Conservation (phyloP, 2,113 vertebrate species). For the Calidris pugnax region DNA sequence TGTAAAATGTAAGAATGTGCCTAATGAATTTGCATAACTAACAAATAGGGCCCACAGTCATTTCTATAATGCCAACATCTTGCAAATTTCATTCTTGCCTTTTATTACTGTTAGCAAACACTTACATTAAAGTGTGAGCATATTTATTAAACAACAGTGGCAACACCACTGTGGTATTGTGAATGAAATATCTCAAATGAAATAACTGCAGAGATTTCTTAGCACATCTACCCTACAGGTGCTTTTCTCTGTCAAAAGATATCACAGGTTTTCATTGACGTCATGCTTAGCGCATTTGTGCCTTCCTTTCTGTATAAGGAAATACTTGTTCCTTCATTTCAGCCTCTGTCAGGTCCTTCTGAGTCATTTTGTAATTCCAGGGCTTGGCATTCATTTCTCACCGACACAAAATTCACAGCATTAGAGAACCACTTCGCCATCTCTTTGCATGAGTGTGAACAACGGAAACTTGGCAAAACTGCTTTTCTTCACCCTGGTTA, state of each 20-base stretch:
- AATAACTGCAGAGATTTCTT: background rate
- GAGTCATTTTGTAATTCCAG: background rate
- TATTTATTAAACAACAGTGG: background rate
- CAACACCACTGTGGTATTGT: background rate
- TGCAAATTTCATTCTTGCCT: background rate
- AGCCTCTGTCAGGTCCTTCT: background rate
- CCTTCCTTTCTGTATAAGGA: background rate
- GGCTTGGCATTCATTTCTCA: background rate
- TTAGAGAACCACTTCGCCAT: background rate
- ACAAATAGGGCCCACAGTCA: background rate
- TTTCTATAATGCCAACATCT: background rate
- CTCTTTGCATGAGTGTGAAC: background rate
- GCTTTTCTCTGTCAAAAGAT: background rate
- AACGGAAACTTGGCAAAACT: constrained; percentile 10
- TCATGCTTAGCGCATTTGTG: background rate
- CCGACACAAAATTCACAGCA: background rate
- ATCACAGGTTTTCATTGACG: background rate
- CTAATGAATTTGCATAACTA: background rate
- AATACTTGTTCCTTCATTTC: background rate
- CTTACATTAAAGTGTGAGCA: background rate
- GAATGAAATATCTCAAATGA: background rate
- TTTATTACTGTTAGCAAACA: background rate
- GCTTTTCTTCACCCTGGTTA: background rate
- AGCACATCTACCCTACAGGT: background rate
- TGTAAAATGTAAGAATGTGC: background rate